phyloP scores from a whole-genome alignment of 2,113 vertebrate species.

The Benitochromis conjunctus region DNA sequence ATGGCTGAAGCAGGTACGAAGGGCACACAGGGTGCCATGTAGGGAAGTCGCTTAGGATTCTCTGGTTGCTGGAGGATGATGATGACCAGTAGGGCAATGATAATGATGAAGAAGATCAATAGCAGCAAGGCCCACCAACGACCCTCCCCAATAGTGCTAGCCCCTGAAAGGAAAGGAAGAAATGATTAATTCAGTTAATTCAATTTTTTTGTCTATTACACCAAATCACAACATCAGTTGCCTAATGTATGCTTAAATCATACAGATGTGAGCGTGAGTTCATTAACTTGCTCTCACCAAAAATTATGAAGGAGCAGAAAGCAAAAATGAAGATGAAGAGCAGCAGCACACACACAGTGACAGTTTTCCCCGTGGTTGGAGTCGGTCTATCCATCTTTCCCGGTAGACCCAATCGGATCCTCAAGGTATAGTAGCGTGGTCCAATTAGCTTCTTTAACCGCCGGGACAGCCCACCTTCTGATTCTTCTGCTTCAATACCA shows the following conservation, averaged over 20 bases:
- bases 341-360: slow-evolving; percentile 87
- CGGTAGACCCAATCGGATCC: slow-evolving; percentile 87
- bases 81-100: slow-evolving; percentile 75
- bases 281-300: slow-evolving; percentile 63
- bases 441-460: slow-evolving; percentile 91
- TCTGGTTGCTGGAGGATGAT: slow-evolving; percentile 96
- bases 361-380: slow-evolving; percentile 80
- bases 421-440: slow-evolving; percentile 88
- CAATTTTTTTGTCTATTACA: not conserved
- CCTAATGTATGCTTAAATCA: not conserved
- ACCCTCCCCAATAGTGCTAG: slow-evolving; percentile 78
- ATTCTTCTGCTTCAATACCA: slow-evolving; percentile 90
- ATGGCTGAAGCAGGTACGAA: slow-evolving; percentile 94
- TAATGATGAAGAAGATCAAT: slow-evolving; percentile 61
- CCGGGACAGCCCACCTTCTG: slow-evolving; percentile 84
- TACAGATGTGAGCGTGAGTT: not conserved
- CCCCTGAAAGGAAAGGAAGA: slow-evolving; percentile 33
- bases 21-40: slow-evolving; percentile 96
- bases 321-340: slow-evolving; percentile 86
- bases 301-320: slow-evolving; percentile 95
- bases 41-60: slow-evolving; percentile 94
- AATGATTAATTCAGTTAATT: not conserved
- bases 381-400: slow-evolving; percentile 94
- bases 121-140: slow-evolving; percentile 94
- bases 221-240: not conserved